Percentiles rank a stretch among this genome's conserved stretches.
These are phyloP conservation scores for Drosophila quadrilineata DNA, from an alignment of 1,140 invertebrate genomes.

Conservation along the genomic window DNA sequence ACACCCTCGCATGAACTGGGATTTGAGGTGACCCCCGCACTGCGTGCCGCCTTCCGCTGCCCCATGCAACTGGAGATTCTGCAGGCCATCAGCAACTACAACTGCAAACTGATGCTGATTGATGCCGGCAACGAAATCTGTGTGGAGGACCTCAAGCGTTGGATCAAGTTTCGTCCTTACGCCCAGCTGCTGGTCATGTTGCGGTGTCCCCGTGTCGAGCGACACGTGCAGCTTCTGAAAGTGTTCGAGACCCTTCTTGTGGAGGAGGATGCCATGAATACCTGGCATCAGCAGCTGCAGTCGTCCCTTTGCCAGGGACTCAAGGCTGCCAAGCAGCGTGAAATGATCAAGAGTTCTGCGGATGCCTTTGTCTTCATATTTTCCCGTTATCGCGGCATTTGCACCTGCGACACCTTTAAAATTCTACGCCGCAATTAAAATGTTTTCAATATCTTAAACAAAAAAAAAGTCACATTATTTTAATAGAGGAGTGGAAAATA, in stretches of 20 bases:
- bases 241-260: slow-evolving; percentile 47
- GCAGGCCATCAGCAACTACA: slow-evolving; percentile 35
- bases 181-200: slow-evolving; percentile 50
- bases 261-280: slow-evolving; percentile 43
- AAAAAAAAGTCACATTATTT: slow-evolving; percentile 1
- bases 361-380: slow-evolving; percentile 64
- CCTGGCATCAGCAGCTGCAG: slow-evolving; percentile 61
- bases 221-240: slow-evolving; percentile 48
- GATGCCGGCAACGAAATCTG: slow-evolving; percentile 51
- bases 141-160: slow-evolving; percentile 48
- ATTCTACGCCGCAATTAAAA: slow-evolving; percentile 38
- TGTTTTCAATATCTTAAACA: neutral
- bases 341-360: slow-evolving; percentile 35
- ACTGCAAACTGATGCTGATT: slow-evolving; percentile 61
- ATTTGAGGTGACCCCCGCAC: slow-evolving; percentile 33
- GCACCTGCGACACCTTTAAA: slow-evolving; percentile 55
- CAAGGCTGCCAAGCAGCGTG: slow-evolving; percentile 26
- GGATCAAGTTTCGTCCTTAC: slow-evolving; percentile 63
- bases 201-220: slow-evolving; percentile 44
- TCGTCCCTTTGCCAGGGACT: slow-evolving; percentile 35
- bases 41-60: slow-evolving; percentile 18
- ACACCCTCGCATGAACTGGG: slow-evolving; percentile 38
- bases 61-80: slow-evolving; percentile 47
- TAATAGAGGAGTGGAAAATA: no score
- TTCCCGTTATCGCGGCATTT: slow-evolving; percentile 49